Conservation (phyloP, 2,888 invertebrate genomes). For the Napeogenes sylphis region DNA sequence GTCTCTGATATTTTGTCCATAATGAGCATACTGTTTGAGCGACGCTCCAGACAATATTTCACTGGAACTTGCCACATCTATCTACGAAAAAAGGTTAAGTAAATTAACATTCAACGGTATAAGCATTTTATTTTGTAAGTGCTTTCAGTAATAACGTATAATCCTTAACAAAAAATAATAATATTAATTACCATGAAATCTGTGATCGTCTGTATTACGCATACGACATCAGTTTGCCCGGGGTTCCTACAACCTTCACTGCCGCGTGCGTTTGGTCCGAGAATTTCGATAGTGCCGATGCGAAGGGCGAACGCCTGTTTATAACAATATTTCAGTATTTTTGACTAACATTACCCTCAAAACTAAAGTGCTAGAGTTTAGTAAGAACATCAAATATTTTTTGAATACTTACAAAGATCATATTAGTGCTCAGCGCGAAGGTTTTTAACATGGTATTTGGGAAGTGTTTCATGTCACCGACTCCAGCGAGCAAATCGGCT, state of each 20-base stretch:
- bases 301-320: conserved; percentile 13
- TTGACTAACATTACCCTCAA: too few relatives aligned
- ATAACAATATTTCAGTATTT: too few relatives aligned
- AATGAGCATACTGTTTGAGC: conserved; percentile 38
- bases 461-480: conserved; percentile 51
- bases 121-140: too few relatives aligned
- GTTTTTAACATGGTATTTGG: conserved; percentile 37
- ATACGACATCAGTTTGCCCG: background rate
- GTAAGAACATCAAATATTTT: too few relatives aligned
- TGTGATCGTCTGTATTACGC: conserved; percentile 8
- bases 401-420: conserved; percentile 51
- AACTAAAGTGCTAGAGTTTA: too few relatives aligned
- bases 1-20: conserved; percentile 37
- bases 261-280: conserved; percentile 15
- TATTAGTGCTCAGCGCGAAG: conserved; percentile 39
- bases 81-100: too few relatives aligned
- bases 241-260: conserved; percentile 1
- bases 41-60: conserved; percentile 33
- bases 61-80: too few relatives aligned
- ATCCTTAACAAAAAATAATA: too few relatives aligned
- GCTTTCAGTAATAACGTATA: too few relatives aligned
- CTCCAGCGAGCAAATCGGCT: conserved; percentile 55
- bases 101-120: too few relatives aligned
- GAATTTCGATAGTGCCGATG: conserved; percentile 19
- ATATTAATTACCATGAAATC: conserved; percentile 13